These are phyloP conservation scores for Ailurus styani DNA, from an alignment of 2,113 vertebrate species.

Conservation along the genomic window DNA sequence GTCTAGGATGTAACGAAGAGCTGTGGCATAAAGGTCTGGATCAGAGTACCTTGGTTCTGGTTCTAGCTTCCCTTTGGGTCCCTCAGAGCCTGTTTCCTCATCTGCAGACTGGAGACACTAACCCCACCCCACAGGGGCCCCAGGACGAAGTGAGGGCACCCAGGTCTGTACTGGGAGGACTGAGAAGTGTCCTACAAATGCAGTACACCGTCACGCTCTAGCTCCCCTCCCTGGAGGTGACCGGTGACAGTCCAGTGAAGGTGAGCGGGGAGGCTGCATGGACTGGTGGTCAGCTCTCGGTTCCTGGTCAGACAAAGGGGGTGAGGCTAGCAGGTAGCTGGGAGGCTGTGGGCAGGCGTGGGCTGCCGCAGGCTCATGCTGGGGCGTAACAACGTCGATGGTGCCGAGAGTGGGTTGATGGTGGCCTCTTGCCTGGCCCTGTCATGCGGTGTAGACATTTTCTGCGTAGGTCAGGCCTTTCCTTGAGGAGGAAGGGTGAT, in stretches of 20 bases:
- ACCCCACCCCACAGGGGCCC: background rate
- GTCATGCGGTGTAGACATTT: background rate
- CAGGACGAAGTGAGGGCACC: background rate
- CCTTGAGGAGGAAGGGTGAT: background rate
- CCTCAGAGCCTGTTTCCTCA: background rate
- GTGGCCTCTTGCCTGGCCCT: background rate
- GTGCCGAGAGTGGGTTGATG: background rate
- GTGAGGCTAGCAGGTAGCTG: background rate
- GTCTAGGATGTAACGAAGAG: background rate
- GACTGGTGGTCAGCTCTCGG: background rate
- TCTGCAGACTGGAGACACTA: background rate
- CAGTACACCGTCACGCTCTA: background rate
- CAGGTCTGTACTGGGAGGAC: background rate
- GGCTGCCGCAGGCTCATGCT: background rate
- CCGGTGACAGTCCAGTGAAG: background rate
- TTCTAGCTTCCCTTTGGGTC: background rate
- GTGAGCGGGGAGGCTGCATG: background rate
- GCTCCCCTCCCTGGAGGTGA: background rate
- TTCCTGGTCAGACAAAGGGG: background rate
- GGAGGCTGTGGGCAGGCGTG: background rate
- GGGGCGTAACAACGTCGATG: accelerated
- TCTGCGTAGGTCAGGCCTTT: background rate
- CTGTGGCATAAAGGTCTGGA: background rate
- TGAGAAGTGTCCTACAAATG: background rate
- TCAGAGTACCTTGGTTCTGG: background rate